A percentile compares a stretch with the other conserved stretches of the same genome.
phyloP scores from a whole-genome alignment of 2,797 vertebrate genomes.

The Varecia variegata region DNA sequence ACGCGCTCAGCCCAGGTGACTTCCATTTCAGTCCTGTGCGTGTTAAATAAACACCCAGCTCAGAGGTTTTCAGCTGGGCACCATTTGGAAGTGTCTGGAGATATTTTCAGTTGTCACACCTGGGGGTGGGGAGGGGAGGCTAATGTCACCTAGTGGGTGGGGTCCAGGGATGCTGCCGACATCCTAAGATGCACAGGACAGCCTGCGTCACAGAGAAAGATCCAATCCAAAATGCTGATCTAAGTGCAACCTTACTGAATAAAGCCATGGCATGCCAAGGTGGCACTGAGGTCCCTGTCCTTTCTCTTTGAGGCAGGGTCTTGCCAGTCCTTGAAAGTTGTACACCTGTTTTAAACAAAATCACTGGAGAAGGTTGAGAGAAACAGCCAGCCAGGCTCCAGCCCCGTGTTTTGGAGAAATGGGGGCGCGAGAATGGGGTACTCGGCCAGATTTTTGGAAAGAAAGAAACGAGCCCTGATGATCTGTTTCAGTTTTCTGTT shows the following conservation, averaged over 20 bases:
- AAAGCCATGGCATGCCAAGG: accelerated
- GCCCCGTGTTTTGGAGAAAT: constrained; percentile 33
- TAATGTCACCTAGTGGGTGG: background rate
- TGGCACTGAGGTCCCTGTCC: background rate
- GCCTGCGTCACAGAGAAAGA: accelerated
- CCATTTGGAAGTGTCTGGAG: no score
- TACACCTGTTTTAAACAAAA: background rate
- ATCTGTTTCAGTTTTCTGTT: constrained; percentile 53
- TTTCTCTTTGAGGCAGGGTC: background rate
- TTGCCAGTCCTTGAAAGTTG: background rate
- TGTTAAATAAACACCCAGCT: background rate
- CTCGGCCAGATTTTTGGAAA: constrained; percentile 61
- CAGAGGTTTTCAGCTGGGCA: background rate
- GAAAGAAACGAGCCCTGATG: background rate
- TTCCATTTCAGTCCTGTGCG: accelerated
- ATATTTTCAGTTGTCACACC: background rate
- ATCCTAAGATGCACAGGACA: accelerated
- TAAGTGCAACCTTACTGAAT: accelerated
- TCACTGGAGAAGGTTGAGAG: background rate
- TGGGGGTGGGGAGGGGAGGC: no score
- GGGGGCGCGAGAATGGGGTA: constrained; percentile 48
- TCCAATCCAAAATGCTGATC: background rate
- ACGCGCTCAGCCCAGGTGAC: accelerated
- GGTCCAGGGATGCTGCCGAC: background rate
- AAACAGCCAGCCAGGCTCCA: background rate